phyloP scores from a whole-genome alignment of 2,797 vertebrate genomes.

The Zalophus californianus region DNA sequence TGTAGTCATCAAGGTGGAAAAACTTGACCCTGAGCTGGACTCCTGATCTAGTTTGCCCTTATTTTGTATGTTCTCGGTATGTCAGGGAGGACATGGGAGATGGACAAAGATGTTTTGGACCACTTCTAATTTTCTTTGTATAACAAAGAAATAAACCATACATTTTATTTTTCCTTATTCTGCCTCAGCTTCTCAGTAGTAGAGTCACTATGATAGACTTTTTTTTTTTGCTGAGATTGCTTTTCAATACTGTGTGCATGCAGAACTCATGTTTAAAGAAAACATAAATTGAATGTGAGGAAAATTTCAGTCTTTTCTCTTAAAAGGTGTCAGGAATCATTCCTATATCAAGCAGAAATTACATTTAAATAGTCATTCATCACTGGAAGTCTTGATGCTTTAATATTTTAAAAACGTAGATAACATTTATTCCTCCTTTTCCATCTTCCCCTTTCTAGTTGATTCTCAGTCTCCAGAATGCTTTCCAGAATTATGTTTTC shows the following conservation, averaged over 20 bases:
- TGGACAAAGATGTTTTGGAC: neutral
- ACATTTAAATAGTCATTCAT: neutral
- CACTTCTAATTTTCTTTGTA: conserved; percentile 45
- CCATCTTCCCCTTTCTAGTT: neutral
- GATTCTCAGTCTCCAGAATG: neutral
- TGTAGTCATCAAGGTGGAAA: conserved; percentile 82
- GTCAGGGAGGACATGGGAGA: neutral
- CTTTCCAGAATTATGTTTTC: neutral
- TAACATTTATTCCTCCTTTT: conserved; percentile 25
- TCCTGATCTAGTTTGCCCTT: conserved; percentile 64
- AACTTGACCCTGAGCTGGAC: conserved; percentile 81
- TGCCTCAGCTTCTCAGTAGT: neutral
- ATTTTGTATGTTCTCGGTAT: neutral
- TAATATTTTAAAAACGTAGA: neutral
- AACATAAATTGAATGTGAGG: conserved; percentile 33
- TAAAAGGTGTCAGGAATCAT: conserved; percentile 22
- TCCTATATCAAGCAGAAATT: neutral
- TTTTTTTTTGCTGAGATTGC: neutral
- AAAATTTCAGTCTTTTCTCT: neutral
- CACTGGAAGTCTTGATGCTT: neutral
- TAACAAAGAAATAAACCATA: conserved; percentile 71
- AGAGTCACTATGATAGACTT: neutral
- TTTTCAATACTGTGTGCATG: neutral
- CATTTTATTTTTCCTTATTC: conserved; percentile 55
- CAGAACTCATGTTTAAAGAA: conserved; percentile 35